Evolutionary conservation across 2,113 vertebrate species (phyloP).

Genomic region (Chlorocebus sabaeus): DNA sequence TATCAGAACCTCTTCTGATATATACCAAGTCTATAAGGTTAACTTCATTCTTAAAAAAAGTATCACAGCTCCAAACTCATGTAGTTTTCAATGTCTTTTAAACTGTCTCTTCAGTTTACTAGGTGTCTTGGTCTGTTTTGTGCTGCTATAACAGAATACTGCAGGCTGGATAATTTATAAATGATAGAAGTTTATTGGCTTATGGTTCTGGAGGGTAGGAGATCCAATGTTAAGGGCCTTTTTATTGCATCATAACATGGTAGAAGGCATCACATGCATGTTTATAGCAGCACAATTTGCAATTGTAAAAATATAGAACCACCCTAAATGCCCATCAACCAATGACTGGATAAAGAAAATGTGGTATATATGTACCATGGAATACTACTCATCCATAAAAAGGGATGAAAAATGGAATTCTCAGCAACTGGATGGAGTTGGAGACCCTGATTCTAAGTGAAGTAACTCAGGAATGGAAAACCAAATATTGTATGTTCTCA

Average conservation of each 20-base stretch:
- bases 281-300: no score
- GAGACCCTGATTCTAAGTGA: no score
- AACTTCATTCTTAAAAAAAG: background rate
- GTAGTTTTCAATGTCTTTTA: background rate
- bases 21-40: background rate
- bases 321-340: no score
- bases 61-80: background rate
- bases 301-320: no score
- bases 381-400: no score
- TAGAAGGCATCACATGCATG: background rate
- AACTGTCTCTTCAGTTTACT: background rate
- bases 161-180: background rate
- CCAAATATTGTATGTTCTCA: no score
- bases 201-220: background rate
- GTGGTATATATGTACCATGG: no score
- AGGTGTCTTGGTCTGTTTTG: background rate
- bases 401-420: no score
- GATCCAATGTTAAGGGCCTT: background rate
- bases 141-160: background rate
- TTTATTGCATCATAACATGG: background rate
- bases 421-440: no score
- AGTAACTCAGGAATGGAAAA: no score
- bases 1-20: slow-evolving; percentile 5
- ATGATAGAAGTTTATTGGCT: background rate
- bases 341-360: no score